Evolutionary conservation across 1,140 invertebrate genomes (phyloP), one percentile per base, ranked within the genome.

Genomic region (Halotydeus destructor): DNA sequence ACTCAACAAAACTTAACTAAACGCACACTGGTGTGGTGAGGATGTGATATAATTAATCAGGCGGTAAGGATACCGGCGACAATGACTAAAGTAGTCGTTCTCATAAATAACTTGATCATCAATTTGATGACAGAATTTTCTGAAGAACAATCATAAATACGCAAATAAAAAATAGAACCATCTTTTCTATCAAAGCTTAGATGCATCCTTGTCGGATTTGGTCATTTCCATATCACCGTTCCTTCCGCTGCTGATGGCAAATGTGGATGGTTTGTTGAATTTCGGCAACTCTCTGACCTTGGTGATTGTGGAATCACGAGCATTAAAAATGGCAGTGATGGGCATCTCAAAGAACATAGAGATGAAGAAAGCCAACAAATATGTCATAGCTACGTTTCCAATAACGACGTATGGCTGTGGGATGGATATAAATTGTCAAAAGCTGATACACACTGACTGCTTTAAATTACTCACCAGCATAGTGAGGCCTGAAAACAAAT

Each of bases 331-430:
- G 8, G 25, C 22, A 5, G 24, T 14, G 11, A 38, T 28, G 9
- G 47, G 45, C 22, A 47, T 38, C 23, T 48, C 47, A 31, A 48
- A 16, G 11, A 47, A 19, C 2, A 48, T 8, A 11, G 47, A 47
- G 9, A 48, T 25, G 5, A 43, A 11, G 5, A 48, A 33, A 1
- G 47, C 30, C 16, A 49, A 22, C 1, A 28, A 11, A 41, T 48
- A 48, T 1, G 44, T 48, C 8, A 48, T n/a, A 12, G 47, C 28
- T 4, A 47, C 33, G 22, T 48, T 48, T 5, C 47, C 47, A n/a
- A 48, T 14, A 11, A 48, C 22, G 3, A 43, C 26, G 19, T 48
- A 45, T n/a, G 30, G 16, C 43, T 45, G 38, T 16, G 4, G 38
- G 25, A 45, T 8, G 9, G 22, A 45, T n/a, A 30, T 23, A 41